These are phyloP conservation scores for Menura novaehollandiae DNA, from an alignment of 2,113 vertebrate genomes.

Conservation along the genomic window DNA sequence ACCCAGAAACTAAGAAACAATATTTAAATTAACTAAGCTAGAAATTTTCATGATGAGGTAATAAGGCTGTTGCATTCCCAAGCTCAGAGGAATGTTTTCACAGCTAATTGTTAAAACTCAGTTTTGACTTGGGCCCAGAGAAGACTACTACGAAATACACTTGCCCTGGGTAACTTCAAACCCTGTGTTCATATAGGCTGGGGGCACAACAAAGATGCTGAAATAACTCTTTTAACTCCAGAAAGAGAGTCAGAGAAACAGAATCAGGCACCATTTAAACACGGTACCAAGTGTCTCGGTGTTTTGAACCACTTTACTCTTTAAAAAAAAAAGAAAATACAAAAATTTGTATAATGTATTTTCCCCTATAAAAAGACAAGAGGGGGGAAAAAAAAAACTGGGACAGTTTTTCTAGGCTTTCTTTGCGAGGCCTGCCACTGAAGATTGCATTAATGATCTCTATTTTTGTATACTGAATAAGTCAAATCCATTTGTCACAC, in stretches of 20 bases:
- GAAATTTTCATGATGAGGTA: conserved; percentile 85
- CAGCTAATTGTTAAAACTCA: conserved; percentile 76
- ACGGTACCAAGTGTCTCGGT: not conserved
- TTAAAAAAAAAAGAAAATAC: not conserved
- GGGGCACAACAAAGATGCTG: conserved; percentile 25
- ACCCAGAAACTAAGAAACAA: conserved; percentile 97
- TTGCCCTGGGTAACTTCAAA: conserved; percentile 59
- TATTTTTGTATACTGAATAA: conserved; percentile 99
- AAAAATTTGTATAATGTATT: conserved; percentile 51
- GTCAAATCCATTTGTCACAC: conserved; percentile 99
- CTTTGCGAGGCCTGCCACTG: conserved; percentile 79
- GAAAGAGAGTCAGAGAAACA: conserved; percentile 41
- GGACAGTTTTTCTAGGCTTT: conserved; percentile 76
- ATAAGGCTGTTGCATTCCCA: conserved; percentile 77
- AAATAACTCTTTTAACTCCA: conserved; percentile 54
- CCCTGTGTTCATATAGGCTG: conserved; percentile 23
- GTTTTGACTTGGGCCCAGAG: conserved; percentile 62
- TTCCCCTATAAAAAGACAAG: conserved; percentile 65
- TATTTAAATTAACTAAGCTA: conserved; percentile 91
- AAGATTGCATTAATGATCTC: conserved; percentile 97
- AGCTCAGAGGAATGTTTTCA: conserved; percentile 74
- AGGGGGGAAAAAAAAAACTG: conserved; percentile 32
- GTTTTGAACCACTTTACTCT: conserved; percentile 39
- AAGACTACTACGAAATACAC: conserved; percentile 37
- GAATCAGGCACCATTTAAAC: conserved; percentile 25